Conservation (phyloP, 2,113 vertebrate species). For the Oreocharis arfaki region DNA sequence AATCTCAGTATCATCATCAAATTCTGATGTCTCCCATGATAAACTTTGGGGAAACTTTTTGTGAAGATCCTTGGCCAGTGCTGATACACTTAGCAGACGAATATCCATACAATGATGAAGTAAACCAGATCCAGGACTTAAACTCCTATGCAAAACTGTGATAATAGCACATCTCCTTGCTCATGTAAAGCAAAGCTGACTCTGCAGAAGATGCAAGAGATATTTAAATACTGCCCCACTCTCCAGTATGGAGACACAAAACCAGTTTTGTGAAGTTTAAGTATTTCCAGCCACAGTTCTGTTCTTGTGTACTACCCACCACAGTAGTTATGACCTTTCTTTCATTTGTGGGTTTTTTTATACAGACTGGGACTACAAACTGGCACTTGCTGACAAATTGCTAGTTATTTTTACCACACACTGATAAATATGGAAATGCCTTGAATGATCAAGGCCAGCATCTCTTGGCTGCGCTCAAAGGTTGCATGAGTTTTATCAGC, state of each 20-base stretch:
- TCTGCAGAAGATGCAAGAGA: not conserved
- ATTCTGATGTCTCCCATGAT: not conserved
- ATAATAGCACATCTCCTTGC: not conserved
- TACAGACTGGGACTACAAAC: not conserved
- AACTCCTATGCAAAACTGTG: not conserved
- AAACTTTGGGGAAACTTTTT: not conserved
- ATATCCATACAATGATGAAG: not conserved
- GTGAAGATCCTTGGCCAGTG: not conserved
- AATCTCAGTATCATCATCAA: not conserved
- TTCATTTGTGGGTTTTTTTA: not conserved
- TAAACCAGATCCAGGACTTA: not conserved
- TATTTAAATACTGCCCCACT: not conserved
- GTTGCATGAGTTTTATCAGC: not conserved
- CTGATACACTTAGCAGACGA: not conserved
- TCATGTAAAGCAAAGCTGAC: not conserved
- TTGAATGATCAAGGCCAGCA: not conserved
- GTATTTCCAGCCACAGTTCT: not conserved
- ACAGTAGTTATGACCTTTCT: not conserved
- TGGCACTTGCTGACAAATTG: not conserved
- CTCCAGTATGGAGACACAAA: accelerated
- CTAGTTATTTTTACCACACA: not conserved
- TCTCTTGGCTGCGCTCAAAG: not conserved
- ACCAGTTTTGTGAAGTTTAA: not conserved
- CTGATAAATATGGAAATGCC: not conserved
- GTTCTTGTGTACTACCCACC: not conserved